These are phyloP conservation scores for Peromyscus polionotus DNA, from an alignment of 2,113 vertebrate genomes.

Conservation along the genomic window DNA sequence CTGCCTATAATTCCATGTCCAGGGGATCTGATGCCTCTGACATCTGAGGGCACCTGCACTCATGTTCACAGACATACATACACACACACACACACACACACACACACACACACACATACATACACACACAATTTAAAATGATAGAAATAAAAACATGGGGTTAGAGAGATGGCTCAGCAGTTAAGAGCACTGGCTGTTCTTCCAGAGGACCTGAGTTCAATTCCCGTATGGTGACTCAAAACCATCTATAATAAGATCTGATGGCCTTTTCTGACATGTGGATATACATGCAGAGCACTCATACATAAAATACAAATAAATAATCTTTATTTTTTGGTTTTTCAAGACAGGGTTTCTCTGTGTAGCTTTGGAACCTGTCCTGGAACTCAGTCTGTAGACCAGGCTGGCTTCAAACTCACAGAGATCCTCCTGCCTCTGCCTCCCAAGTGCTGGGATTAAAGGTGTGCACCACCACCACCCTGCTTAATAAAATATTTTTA, in stretches of 20 bases:
- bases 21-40: not conserved
- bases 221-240: not conserved
- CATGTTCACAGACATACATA: not conserved
- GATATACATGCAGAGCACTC: not conserved
- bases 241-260: not conserved
- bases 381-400: too few relatives aligned
- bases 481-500: not conserved
- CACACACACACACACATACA: not conserved
- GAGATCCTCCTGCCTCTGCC: too few relatives aligned
- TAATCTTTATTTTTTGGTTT: not conserved
- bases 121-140: not conserved
- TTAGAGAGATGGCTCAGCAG: not conserved
- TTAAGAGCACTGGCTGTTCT: not conserved
- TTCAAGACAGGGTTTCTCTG: too few relatives aligned
- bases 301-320: not conserved
- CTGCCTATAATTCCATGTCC: not conserved
- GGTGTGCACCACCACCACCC: too few relatives aligned
- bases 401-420: too few relatives aligned
- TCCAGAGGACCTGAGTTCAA: not conserved
- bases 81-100: not conserved
- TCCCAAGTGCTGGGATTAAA: too few relatives aligned
- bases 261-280: not conserved
- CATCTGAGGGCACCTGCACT: not conserved
- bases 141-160: not conserved
- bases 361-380: too few relatives aligned